phyloP scores from a whole-genome alignment of 2,797 vertebrate genomes.

The Pseudomugil gertrudae region DNA sequence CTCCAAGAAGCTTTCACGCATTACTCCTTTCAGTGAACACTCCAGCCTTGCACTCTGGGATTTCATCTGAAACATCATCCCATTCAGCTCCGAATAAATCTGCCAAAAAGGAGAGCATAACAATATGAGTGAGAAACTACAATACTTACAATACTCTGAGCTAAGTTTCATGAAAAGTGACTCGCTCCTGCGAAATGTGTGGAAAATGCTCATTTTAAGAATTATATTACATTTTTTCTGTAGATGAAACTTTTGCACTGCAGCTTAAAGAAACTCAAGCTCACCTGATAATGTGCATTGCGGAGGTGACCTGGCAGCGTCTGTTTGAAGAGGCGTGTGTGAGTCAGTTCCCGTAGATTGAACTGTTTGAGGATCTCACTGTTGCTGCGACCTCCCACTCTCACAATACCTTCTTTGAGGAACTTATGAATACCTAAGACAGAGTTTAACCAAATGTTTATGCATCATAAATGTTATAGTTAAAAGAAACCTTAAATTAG shows the following conservation, averaged over 20 bases:
- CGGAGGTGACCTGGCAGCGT: slow-evolving; percentile 75
- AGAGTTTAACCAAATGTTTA: slow-evolving; percentile 28
- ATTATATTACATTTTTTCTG: not conserved
- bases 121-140: not conserved
- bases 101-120: slow-evolving; percentile 50
- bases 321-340: slow-evolving; percentile 44
- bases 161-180: too few species aligned
- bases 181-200: not conserved
- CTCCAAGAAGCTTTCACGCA: slow-evolving; percentile 80
- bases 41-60: slow-evolving; percentile 71
- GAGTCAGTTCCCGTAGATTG: slow-evolving; percentile 85
- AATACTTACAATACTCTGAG: not conserved
- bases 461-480: not conserved
- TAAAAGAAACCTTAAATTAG: not conserved
- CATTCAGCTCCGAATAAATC: slow-evolving; percentile 79
- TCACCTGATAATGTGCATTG: slow-evolving; percentile 79
- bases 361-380: slow-evolving; percentile 87
- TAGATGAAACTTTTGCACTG: not conserved
- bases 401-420: slow-evolving; percentile 83
- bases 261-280: slow-evolving; percentile 21
- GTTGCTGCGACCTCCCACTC: slow-evolving; percentile 91
- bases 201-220: not conserved
- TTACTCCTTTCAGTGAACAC: slow-evolving; percentile 80
- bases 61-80: slow-evolving; percentile 68
- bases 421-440: slow-evolving; percentile 86